Conservation (phyloP, 2,113 vertebrate genomes). For the Cairina moschata region DNA sequence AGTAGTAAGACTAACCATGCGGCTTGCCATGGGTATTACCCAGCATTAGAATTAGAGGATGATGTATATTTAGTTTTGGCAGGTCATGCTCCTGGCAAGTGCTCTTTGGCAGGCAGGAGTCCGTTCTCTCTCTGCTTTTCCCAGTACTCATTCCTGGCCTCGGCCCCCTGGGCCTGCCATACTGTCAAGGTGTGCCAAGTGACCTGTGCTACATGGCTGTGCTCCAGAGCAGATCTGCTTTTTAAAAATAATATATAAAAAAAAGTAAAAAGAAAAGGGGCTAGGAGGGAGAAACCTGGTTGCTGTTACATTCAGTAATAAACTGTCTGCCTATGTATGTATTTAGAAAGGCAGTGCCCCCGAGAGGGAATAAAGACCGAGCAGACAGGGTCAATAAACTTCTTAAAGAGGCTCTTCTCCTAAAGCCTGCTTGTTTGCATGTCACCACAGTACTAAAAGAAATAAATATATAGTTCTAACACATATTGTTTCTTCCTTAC, state of each 20-base stretch:
- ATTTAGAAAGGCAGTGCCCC: not conserved
- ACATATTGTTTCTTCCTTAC: not conserved
- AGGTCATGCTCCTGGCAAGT: not conserved
- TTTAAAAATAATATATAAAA: not conserved
- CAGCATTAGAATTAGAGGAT: not conserved
- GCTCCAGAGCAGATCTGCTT: not conserved
- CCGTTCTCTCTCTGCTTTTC: not conserved
- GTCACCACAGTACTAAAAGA: not conserved
- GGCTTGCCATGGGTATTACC: not conserved
- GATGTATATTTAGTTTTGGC: not conserved
- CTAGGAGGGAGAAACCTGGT: not conserved
- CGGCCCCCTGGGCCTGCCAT: not conserved
- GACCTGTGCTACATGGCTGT: accelerated
- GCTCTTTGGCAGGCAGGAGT: not conserved
- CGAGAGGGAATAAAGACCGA: not conserved
- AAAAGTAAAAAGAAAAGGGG: too few relatives aligned
- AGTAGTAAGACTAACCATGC: not conserved
- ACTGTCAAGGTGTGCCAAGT: not conserved
- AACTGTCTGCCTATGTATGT: not conserved
- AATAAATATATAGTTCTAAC: not conserved
- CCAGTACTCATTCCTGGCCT: not conserved
- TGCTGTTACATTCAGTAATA: not conserved
- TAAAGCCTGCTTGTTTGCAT: not conserved
- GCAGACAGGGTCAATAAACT: not conserved
- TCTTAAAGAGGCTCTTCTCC: not conserved